Evolutionary conservation across 2,797 vertebrate species (phyloP).

Genomic region (Takifugu ocellatus): DNA sequence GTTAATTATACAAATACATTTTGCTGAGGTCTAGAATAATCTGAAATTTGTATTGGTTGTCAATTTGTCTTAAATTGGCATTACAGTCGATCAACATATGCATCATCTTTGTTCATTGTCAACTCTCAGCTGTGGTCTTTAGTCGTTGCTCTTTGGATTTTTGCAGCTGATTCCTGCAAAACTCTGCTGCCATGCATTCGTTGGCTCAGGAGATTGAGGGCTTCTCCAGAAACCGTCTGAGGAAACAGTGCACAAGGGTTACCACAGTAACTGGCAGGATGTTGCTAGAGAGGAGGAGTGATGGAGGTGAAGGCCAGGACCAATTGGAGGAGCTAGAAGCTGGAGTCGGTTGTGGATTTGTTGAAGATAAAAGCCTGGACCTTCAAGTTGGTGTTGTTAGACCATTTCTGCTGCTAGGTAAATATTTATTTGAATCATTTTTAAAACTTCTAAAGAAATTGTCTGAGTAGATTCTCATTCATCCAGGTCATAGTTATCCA

Average conservation of each 20-base stretch:
- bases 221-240: conserved; percentile 83
- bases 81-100: too few species aligned
- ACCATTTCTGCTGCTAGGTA: conserved; percentile 88
- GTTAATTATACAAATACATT: too few species aligned
- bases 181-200: conserved; percentile 79
- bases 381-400: conserved; percentile 86
- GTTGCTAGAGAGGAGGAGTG: conserved; percentile 83
- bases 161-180: conserved; percentile 1
- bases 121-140: not conserved
- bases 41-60: too few species aligned
- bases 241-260: conserved; percentile 84
- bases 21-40: too few species aligned
- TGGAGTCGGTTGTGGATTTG: conserved; percentile 76
- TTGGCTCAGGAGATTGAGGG: conserved; percentile 84
- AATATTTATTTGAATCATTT: conserved; percentile 22
- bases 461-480: too few species aligned
- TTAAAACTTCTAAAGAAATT: too few species aligned
- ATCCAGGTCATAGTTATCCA: too few species aligned
- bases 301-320: conserved; percentile 71
- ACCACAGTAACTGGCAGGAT: conserved; percentile 85
- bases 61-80: too few species aligned
- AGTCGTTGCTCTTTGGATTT: not conserved
- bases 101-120: too few species aligned
- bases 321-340: conserved; percentile 73
- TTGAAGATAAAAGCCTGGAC: conserved; percentile 84